These are phyloP conservation scores for Lysandra bellargus DNA, from an alignment of 2,888 invertebrate species.

Conservation along the genomic window DNA sequence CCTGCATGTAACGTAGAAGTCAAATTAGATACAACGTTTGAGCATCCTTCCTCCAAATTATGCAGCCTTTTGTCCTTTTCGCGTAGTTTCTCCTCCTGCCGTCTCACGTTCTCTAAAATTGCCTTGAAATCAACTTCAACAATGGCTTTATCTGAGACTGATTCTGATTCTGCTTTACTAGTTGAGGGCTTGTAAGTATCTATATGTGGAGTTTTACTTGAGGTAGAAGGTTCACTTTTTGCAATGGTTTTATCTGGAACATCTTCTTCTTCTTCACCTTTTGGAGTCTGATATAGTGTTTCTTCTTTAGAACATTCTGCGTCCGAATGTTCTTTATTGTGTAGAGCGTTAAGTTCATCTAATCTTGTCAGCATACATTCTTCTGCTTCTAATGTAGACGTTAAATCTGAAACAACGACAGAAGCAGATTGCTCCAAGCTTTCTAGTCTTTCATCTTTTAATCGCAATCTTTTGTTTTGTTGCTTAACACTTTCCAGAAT, in stretches of 20 bases:
- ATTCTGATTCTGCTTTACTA: conserved; percentile 18
- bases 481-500: conserved; percentile 53
- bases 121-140: conserved; percentile 47
- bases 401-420: conserved; percentile 50
- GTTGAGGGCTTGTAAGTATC: background rate
- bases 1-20: conserved; percentile 49
- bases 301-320: background rate
- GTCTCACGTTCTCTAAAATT: conserved; percentile 53
- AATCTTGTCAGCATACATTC: conserved; percentile 53
- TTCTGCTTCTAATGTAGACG: conserved; percentile 49
- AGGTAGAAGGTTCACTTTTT: conserved; percentile 56
- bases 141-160: background rate
- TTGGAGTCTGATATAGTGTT: background rate
- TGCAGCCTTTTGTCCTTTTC: conserved; percentile 53
- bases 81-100: conserved; percentile 52
- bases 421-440: conserved; percentile 52
- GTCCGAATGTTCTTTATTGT: conserved; percentile 34
- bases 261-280: background rate
- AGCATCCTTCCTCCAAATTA: conserved; percentile 52
- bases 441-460: conserved; percentile 52
- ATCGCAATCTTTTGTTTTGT: conserved; percentile 52
- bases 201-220: conserved; percentile 48
- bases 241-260: conserved; percentile 21
- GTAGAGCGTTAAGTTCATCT: conserved; percentile 49
- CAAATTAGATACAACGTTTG: conserved; percentile 51